Base-by-base conservation (phyloP, 2,113 vertebrate species). In the Hassar affinis region DNA sequence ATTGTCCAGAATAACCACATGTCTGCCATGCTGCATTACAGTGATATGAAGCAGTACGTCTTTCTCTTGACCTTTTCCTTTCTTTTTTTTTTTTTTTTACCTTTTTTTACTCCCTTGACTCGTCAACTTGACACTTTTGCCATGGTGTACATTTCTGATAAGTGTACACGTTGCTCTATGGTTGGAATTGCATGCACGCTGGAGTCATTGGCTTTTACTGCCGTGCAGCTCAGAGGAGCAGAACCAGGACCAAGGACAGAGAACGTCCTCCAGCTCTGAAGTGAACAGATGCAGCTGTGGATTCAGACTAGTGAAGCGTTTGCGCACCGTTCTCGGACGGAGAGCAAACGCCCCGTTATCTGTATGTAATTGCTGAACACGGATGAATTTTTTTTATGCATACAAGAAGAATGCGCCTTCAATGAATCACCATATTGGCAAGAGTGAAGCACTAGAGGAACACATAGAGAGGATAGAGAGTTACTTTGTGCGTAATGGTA, bases 231-330 rank as follows among this genome's bases (percentile, higher is more conserved):
- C 20, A 75, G 54, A 45, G 47, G 68, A 81, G 80, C 30, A 62
- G 66, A 88, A 81, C 85, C 84, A 90, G 88, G 77, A 91, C 90
- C 89, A 91, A 89, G 88, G 90, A 88, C 88, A 89, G 87, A 80
- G 89, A 85, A 88, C 84, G 52, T 79, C 85, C 66, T 85, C 18
- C 68, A 78, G 38, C 69, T 54, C 45, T 4, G 75, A 78, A 27
- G 88, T 89, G 61, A 79, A 84, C 69, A 49, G 66, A 76, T 79
- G 10, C 30, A 30, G 61, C 62, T 77, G 45, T 66, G 25, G 61
- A 51, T 30, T 6, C 42, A 57, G 38, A 82, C 15, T 22, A 25
- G 69, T n/a, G 10, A 68, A 69, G 59, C 49, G 1, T 72, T 49
- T 54, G 33, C 54, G 33, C 57, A 25, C 62, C 33, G 22, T 38